Evolutionary conservation across 2,113 vertebrate genomes (phyloP), one percentile per base, ranked within the genome.

Genomic region (Turnix velox): DNA sequence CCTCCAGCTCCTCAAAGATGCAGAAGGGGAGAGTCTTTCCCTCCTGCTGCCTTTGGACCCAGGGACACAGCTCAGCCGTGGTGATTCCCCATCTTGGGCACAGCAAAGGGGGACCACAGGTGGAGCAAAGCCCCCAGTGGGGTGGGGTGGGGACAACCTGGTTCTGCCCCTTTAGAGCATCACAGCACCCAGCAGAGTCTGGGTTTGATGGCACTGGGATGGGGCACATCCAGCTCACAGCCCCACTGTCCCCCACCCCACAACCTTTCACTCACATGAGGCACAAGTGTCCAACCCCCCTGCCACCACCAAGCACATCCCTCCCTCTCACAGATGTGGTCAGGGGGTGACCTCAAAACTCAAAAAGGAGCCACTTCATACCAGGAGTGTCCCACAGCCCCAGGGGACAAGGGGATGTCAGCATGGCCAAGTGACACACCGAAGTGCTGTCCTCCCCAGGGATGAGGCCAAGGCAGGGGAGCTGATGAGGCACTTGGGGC

Each of bases 181-280:
- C 66, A 2, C 1, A 1, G 17, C 12, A 17, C 37, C 69, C 71
- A 14, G 10, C 2, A 12, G 16, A 18, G 9, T 28, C 68, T 14
- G 1, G 55, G 17, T 42, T 69, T 0, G 0, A 2, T 27, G 18
- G 42, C 31, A 18, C 37, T 0, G 10, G 63, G 84, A 52, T 1
- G 15, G 37, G 16, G 16, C 28, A 23, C 7, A 3, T 11, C 27
- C 46, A 7, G 8, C 22, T 40, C 9, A 0, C 15, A 57, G 65
- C 35, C 25, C 68, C 77, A 15, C 48, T 7, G 2, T 14, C 3
- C 81, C 68, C 39, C 43, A 8, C 35, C 25, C 10, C 10, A n/a
- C 33, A 17, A 16, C 20, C 8, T 14, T 48, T 66, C 2, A 0
- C 27, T 43, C 40, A 40, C 12, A 40, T 4, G 2, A 12, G 40